Evolutionary conservation across 1,140 invertebrate genomes (phyloP), one percentile per base, ranked within the genome.

Genomic region (Cotesia typhae): DNA sequence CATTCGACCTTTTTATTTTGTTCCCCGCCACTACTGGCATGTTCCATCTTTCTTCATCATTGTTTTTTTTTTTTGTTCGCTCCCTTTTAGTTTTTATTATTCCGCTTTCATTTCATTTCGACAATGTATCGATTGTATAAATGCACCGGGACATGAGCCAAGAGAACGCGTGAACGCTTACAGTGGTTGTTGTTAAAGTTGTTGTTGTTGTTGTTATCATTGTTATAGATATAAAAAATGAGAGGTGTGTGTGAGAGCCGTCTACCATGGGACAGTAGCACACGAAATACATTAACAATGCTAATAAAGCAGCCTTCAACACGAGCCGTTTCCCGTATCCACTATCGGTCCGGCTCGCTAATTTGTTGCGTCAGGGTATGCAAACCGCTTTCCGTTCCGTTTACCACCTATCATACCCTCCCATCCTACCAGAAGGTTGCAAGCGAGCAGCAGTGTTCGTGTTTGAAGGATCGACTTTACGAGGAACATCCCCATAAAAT

Each of bases 281-380:
- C 59, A 75, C 71, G 69, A 71, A 73, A 77, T 75, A 72, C 66
- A 76, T 80, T 75, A 76, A 77, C 77, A 77, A 77, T 76, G 76
- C 76, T 76, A 77, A 78, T 78, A 78, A 75, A 73, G 72, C 72
- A 76, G 75, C 70, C 75, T 68, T 73, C 77, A 65, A 74, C 72
- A 72, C 60, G 68, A 60, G 65, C 60, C 67, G 63, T 77, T 77
- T 72, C 75, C 66, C 71, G 67, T 41, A 41, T 55, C 72, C 73
- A 77, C 75, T 80, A 80, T 65, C 74, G 37, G 76, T 65, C 57
- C 74, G 69, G 70, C 74, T 72, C 72, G 71, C 57, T 74, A 76
- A 79, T 78, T 80, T 74, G 69, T 65, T 69, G 72, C 73, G 61
- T 71, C 66, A 73, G 70, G 65, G 17, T 67, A 10, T 75, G 71